A percentile compares a stretch with the other conserved stretches of the same genome.
phyloP scores from a whole-genome alignment of 2,888 invertebrate genomes.

The Caenorhabditis drosophilae region DNA sequence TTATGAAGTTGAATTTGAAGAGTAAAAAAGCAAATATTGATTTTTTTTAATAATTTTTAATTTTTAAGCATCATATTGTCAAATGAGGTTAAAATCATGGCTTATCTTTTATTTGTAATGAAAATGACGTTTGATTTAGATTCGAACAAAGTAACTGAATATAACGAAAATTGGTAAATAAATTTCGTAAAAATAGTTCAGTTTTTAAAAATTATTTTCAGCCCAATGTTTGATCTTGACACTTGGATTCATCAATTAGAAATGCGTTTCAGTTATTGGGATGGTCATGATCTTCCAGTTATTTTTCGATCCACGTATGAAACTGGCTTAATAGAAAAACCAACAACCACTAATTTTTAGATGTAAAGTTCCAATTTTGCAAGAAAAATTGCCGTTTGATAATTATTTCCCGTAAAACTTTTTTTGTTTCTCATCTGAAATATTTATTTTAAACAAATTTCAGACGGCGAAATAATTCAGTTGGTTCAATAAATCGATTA shows the following conservation, averaged over 20 bases:
- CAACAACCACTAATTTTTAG: constrained; percentile 10
- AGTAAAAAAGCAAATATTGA: constrained; percentile 1
- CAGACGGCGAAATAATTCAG: too few species aligned
- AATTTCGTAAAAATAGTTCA: too few species aligned
- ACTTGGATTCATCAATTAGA: constrained; percentile 44
- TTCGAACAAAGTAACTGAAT: constrained; percentile 12
- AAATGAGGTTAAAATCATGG: constrained; percentile 48
- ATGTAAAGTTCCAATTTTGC: constrained; percentile 12
- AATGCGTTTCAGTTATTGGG: constrained; percentile 37
- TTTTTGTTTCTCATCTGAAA: background rate
- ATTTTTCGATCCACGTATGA: constrained; percentile 18
- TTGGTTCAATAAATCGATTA: background rate
- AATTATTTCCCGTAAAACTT: constrained; percentile 1
- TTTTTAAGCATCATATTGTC: constrained; percentile 42
- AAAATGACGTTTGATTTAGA: constrained; percentile 55
- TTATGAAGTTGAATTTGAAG: background rate
- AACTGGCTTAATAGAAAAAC: too few species aligned
- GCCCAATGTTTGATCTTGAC: constrained; percentile 18
- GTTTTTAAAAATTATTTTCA: too few species aligned
- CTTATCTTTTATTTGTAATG: constrained; percentile 46
- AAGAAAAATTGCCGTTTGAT: constrained; percentile 3
- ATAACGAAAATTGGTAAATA: background rate
- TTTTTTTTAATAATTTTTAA: too few species aligned
- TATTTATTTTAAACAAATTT: background rate
- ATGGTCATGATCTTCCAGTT: constrained; percentile 36